phyloP scores from a whole-genome alignment of 2,797 vertebrate genomes.

The Dipus sagitta region DNA sequence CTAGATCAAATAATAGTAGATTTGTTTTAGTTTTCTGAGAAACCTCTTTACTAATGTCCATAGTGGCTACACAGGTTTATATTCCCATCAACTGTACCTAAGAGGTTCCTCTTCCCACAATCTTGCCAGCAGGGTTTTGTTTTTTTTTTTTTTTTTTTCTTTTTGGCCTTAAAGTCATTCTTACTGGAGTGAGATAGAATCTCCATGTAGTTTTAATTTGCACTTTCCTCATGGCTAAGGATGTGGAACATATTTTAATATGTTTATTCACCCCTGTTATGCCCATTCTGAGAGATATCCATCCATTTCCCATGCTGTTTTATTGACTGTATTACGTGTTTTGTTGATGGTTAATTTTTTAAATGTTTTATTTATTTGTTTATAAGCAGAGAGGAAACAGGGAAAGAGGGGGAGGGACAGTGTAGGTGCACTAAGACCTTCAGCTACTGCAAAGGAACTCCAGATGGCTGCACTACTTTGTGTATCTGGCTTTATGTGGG shows the following conservation, averaged over 20 bases:
- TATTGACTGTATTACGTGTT: not conserved
- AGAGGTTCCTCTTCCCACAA: too few species aligned
- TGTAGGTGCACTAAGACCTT: too few species aligned
- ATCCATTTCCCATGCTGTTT: not conserved
- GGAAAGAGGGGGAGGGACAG: too few species aligned
- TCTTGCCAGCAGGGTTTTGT: too few species aligned
- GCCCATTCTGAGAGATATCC: not conserved
- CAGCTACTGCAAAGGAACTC: too few species aligned
- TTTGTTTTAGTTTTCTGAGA: not conserved
- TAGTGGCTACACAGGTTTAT: not conserved
- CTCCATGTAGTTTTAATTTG: not conserved
- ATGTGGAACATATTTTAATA: not conserved
- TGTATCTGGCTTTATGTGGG: too few species aligned
- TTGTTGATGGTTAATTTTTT: not conserved
- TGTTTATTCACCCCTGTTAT: not conserved
- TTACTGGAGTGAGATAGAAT: not conserved
- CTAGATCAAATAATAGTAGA: not conserved
- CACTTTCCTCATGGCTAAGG: too few species aligned
- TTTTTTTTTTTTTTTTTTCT: too few species aligned
- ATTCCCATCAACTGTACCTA: not conserved
- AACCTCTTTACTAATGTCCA: not conserved
- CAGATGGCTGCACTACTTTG: too few species aligned
- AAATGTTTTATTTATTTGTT: too few species aligned
- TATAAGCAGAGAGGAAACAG: too few species aligned
- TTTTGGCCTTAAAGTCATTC: not conserved